Percentiles rank a stretch among this genome's conserved stretches.
phyloP scores from a whole-genome alignment of 2,888 invertebrate genomes.

The Sesia apiformis region DNA sequence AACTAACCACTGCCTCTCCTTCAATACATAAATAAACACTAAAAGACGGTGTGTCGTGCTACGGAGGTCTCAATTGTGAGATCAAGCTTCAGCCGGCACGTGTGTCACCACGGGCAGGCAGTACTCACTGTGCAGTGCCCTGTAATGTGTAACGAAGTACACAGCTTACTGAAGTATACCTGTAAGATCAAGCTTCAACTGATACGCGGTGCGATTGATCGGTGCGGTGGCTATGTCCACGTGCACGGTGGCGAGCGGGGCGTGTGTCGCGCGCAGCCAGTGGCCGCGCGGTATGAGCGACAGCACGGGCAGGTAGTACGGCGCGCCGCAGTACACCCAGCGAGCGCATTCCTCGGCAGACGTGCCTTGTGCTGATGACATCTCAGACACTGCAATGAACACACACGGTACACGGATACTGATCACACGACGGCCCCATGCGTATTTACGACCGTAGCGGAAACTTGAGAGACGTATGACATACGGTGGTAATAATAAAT shows the following conservation, averaged over 20 bases:
- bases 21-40: too few species aligned
- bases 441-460: too few species aligned
- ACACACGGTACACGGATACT: background rate
- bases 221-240: constrained; percentile 4
- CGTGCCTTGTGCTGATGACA: constrained; percentile 4
- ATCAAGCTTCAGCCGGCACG: too few species aligned
- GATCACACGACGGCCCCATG: background rate
- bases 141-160: background rate
- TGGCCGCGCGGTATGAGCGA: constrained; percentile 79
- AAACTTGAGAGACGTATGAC: too few species aligned
- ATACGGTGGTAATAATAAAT: too few species aligned
- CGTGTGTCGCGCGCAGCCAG: constrained; percentile 69
- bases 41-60: too few species aligned
- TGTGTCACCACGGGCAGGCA: too few species aligned
- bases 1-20: too few species aligned
- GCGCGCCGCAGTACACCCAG: constrained; percentile 84
- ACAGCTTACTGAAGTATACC: background rate
- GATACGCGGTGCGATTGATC: background rate
- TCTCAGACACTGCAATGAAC: constrained; percentile 17
- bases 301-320: constrained; percentile 84
- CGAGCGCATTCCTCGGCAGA: constrained; percentile 66
- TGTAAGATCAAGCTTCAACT: background rate
- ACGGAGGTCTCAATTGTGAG: too few species aligned
- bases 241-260: constrained; percentile 40
- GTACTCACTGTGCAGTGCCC: background rate